Evolutionary conservation across 2,113 vertebrate genomes (phyloP), one percentile per base, ranked within the genome.

Genomic region (Atrichornis clamosus): DNA sequence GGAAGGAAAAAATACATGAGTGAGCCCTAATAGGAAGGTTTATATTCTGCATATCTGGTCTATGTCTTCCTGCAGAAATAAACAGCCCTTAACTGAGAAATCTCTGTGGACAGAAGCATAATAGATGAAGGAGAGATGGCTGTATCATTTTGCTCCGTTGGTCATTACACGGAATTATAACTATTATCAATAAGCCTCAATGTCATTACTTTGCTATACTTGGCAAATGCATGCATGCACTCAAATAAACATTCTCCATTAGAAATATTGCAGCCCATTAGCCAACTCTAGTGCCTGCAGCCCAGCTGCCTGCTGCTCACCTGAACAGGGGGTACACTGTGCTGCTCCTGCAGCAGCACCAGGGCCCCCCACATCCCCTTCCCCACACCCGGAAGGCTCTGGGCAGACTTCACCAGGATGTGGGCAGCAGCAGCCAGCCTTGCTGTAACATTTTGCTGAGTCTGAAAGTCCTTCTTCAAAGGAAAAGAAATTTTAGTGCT

Each of bases 31-130:
- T 95, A 95, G 18, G 60, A 85, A 68, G 59, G 92, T 87, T 96
- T 95, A 87, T 77, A 90, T 87, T 93, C 82, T 60, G 64, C 58
- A 55, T 94, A 94, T 97, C 97, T 97, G 97, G 90, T 90, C 93
- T 97, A 65, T 95, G 93, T 97, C 97, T 96, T 42, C 42, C 87
- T 94, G 78, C 87, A 96, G 84, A 96, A 93, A 93, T 95, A 96
- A 96, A 96, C 91, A 96, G 58, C 63, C 55, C 72, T 94, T 88
- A 96, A 96, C 90, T 67, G 77, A 90, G 86, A 96, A 96, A 87
- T 90, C 86, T 95, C 93, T 80, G 60, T 80, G 84, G 90, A 80
- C 90, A 82, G 68, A 37, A 94, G 41, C 58, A 60, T 94, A 95
- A 93, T 93, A 93, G 91, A 92, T 95, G 95, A 93, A 95, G 93